Percentiles rank a stretch among this genome's conserved stretches.
Evolutionary conservation across 2,113 vertebrate species (phyloP).

Genomic region (Elgaria multicarinata): DNA sequence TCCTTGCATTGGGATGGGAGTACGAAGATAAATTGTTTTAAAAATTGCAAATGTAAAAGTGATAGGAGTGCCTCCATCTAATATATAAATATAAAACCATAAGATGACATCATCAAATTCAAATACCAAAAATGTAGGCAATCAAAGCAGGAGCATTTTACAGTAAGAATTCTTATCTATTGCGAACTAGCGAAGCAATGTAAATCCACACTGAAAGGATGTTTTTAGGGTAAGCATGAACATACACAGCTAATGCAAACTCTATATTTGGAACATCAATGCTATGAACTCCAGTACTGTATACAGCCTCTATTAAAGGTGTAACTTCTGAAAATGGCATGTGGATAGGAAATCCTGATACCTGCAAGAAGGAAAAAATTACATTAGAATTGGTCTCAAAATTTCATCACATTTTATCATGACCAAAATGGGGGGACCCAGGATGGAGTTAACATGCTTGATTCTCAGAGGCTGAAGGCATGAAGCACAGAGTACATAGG

Average conservation of each 20-base stretch:
- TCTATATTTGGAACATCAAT: conserved; percentile 86
- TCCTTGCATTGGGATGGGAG: not conserved
- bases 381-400: not conserved
- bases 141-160: not conserved
- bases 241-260: conserved; percentile 93
- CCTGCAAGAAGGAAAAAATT: conserved; percentile 73
- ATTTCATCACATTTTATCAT: not conserved
- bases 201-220: conserved; percentile 96
- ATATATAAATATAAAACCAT: not conserved
- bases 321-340: conserved; percentile 90
- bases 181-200: conserved; percentile 89
- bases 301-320: conserved; percentile 89
- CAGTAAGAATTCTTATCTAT: conserved; percentile 60
- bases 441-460: not conserved
- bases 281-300: conserved; percentile 93
- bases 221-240: conserved; percentile 92
- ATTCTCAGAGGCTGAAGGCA: not conserved
- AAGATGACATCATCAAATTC: not conserved
- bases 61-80: not conserved
- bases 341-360: conserved; percentile 95
- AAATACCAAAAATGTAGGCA: not conserved
- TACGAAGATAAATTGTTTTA: not conserved
- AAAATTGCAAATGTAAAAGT: not conserved
- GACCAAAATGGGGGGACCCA: no score
- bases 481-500: not conserved